Base-by-base conservation (phyloP, 2,888 invertebrate genomes). In the Metopia argyrocephala region DNA sequence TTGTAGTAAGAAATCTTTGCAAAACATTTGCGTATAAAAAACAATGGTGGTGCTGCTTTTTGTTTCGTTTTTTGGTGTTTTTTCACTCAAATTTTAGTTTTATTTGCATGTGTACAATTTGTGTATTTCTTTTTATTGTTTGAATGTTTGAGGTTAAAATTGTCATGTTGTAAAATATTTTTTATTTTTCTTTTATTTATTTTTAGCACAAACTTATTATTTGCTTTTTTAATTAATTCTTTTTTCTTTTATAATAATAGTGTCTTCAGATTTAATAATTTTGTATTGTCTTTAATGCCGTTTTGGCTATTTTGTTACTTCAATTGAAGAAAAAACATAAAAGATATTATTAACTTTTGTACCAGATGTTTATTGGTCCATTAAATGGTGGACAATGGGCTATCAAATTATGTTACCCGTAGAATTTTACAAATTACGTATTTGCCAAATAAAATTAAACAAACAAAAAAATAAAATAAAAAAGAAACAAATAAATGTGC, bases 101-200 rank as follows among this genome's bases (percentile, higher is more conserved):
- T 64, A 57, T 70, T 59, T 46, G 31, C 31, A 71, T 56, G 31
- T 50, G 54, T 27, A 28, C 31, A 45, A 56, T 21, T 56, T 2
- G 20, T 12, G 45, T 57, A 28, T 27, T 18, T 54, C n/a, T 45
- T 56, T 62, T 68, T 31, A 68, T 62, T 76, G 61, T 79, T 62
- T 71, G 64, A 66, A 62, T 76, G 59, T 76, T 81, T 76, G 54
- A 70, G 65, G 73, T 74, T 74, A 66, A 69, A 61, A 61, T 74
- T 71, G 61, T 76, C 68, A 68, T 76, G 79, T 71, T 68, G 54
- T 62, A 61, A 56, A 79, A 62, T 1, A 50, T 45, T 79, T 66
- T 74, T 64, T 74, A 64, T 78, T 66, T 68, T 62, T 66, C 5
- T 54, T 64, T 59, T 69, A 57, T 46, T 27, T 20, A 57, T 9